These are phyloP conservation scores for Speoplatyrhinus poulsoni DNA, from an alignment of 2,113 vertebrate genomes.

Conservation along the genomic window DNA sequence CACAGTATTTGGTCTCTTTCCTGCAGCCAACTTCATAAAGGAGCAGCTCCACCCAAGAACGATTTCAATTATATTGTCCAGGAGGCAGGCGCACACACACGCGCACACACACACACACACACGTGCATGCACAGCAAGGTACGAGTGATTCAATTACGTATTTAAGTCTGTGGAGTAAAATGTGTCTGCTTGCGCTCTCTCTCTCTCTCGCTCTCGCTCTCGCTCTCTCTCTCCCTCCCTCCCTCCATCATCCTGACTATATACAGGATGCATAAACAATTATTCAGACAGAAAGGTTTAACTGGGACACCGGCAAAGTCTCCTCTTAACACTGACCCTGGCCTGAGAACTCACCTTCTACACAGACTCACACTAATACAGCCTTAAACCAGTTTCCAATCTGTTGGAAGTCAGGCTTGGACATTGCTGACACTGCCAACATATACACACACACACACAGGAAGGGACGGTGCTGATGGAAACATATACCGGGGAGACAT, in stretches of 20 bases:
- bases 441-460: slow-evolving; percentile 3
- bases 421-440: neutral
- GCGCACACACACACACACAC: slow-evolving; percentile 9
- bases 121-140: neutral
- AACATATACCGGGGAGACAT: neutral
- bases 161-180: neutral
- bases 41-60: slow-evolving; percentile 9
- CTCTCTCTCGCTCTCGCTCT: neutral
- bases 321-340: too few relatives aligned
- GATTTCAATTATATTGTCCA: slow-evolving; percentile 15
- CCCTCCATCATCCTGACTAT: too few relatives aligned
- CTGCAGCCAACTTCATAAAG: neutral
- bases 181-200: neutral
- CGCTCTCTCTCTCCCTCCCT: neutral
- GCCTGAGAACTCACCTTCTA: too few relatives aligned
- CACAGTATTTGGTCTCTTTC: neutral
- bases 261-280: too few relatives aligned
- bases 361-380: slow-evolving; percentile 4
- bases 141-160: slow-evolving; percentile 9
- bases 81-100: neutral
- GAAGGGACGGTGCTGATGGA: neutral
- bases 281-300: too few relatives aligned
- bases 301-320: too few relatives aligned
- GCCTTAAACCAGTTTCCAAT: neutral
- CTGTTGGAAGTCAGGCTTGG: neutral